Base-by-base conservation (phyloP, 64 coral and sea anemone genomes). In the Hydrozoanthus tunicans region DNA sequence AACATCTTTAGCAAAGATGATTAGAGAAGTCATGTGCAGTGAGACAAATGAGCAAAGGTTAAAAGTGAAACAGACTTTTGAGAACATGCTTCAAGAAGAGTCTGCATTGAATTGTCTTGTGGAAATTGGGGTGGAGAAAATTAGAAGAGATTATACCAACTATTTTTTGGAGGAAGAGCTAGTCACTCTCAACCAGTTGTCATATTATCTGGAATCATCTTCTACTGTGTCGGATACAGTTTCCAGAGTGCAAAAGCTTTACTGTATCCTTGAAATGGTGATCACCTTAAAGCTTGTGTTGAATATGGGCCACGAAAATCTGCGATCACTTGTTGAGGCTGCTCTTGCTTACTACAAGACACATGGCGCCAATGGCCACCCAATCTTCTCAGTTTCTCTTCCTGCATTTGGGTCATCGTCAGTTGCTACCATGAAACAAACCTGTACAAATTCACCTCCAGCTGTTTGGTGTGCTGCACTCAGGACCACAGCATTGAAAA, bases 321-420 rank as follows among this genome's bases (percentile, higher is more conserved):
- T 94, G 9, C 92, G 91, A 70, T 15, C 81, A 53, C 78, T 97
- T 58, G 91, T 93, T 1, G 92, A 97, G 74, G 72, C 90, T 83
- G 90, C 92, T 17, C 84, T 97, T 8, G 58, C 62, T n/a, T 97
- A 94, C 27, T 97, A 97, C 60, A 81, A 97, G 69, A 81, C 12
- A 55, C 93, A 92, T 24, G 9, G 24, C 53, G 65, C 79, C 23
- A 69, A 54, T n/a, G 51, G 61, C n/a, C 92, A 97, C 7, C 92
- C 95, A 26, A 32, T 91, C 32, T 97, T 97, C 79, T 97, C 95
- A 3, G 27, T 97, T 59, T 94, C 95, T n/a, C 84, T 97, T n/a
- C 95, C 92, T 20, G 90, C 95, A 26, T 97, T 93, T 90, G 92
- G 92, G 56, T 89, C 90, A 56, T 79, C 95, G 10, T 82, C 95